Conservation (phyloP, 2,888 invertebrate genomes). For the Gonocerus acuteangulatus region DNA sequence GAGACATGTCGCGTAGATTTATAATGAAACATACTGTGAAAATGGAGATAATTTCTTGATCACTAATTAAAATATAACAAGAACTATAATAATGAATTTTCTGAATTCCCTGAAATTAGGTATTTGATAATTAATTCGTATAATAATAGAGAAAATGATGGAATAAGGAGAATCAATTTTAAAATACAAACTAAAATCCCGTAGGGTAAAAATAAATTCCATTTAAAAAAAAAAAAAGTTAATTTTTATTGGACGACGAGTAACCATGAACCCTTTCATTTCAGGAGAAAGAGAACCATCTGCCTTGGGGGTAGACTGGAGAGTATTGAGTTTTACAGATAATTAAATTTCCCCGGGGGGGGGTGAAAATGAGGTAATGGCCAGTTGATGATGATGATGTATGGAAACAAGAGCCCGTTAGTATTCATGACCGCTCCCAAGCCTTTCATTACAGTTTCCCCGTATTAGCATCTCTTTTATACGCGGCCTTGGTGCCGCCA, state of each 20-base stretch:
- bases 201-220: no score
- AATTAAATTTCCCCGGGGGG: conserved; percentile 22
- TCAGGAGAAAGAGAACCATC: conserved; percentile 16
- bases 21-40: no score
- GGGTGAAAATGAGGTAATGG: conserved; percentile 25
- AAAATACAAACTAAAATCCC: no score
- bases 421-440: conserved; percentile 21
- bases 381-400: conserved; percentile 27
- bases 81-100: no score
- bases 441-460: conserved; percentile 26
- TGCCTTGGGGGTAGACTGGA: conserved; percentile 10
- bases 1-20: no score
- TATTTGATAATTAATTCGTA: no score
- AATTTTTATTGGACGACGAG: conserved; percentile 10
- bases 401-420: conserved; percentile 23
- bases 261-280: conserved; percentile 23
- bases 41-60: no score
- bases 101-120: no score
- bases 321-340: conserved; percentile 27
- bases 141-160: no score
- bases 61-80: no score
- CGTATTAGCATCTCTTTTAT: conserved; percentile 26
- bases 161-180: no score
- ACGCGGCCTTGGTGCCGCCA: conserved; percentile 1
- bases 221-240: background rate